Base-by-base conservation (phyloP, 2,888 invertebrate species). In the Conistra vaccinii region DNA sequence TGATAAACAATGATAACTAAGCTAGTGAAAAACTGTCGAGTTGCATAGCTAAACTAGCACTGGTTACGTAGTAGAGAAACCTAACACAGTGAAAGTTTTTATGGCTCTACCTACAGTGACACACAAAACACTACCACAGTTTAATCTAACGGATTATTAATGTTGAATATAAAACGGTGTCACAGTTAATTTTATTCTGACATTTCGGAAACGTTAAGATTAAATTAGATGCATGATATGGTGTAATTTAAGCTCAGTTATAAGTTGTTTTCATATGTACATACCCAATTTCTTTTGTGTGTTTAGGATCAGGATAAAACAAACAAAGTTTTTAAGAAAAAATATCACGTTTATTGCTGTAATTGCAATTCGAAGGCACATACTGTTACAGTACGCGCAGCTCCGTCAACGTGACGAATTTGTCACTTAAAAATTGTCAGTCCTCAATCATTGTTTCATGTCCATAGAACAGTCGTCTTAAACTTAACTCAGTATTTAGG, bases 311-410 rank as follows among this genome's bases (percentile, higher is more conserved):
- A 81, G 83, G 83, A 83, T 78, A 87, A 88, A 89, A 84, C 83
- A 85, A 91, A 91, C 87, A 89, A 88, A 84, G 74, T 82, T 89
- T 87, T 89, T 87, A 89, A 88, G 91, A 93, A 93, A 94, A 95
- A 95, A 94, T 93, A 95, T 95, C 94, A 96, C 96, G 96, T 96
- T 96, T 96, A 96, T 96, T 96, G 96, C 95, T 88, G 85, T 88
- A 91, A 81, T 89, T 89, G 96, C 96, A 96, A 96, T 96, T 95
- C 96, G 95, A 95, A 96, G 95, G 96, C 96, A 96, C 96, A 96
- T 95, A 95, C 94, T 88, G 77, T 68, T 69, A 89, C 88, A 91
- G 94, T 94, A 95, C 95, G 96, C 96, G 96, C 95, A 83, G 87
- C 95, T 92, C 93, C 96, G 96, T 94, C 96, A 96, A 96, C 96